phyloP scores from a whole-genome alignment of 1,140 invertebrate species.

The Dendrolimus kikuchii region DNA sequence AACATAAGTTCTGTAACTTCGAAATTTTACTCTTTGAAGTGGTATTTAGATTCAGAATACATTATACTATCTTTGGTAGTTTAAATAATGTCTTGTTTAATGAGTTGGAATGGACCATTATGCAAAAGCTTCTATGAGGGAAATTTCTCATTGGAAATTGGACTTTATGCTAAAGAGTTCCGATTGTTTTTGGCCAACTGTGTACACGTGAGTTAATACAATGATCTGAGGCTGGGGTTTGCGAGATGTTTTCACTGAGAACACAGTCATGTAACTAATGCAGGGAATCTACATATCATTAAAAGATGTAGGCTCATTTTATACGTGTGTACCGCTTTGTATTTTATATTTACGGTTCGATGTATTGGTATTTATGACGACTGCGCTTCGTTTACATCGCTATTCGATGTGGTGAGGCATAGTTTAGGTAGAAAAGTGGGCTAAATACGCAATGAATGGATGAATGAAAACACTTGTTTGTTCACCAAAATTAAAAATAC shows the following conservation, averaged over 20 bases:
- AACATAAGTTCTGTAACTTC: constrained; percentile 11
- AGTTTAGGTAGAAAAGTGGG: constrained; percentile 2
- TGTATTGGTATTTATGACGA: constrained; percentile 60
- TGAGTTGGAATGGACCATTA: constrained; percentile 47
- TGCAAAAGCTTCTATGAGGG: constrained; percentile 21
- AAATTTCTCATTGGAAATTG: constrained; percentile 6
- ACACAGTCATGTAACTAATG: constrained; percentile 71
- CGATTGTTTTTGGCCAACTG: constrained; percentile 19
- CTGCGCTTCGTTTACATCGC: constrained; percentile 38
- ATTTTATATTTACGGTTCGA: constrained; percentile 62
- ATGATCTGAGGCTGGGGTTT: constrained; percentile 23
- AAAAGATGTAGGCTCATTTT: constrained; percentile 66
- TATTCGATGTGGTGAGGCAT: constrained; percentile 36
- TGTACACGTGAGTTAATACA: constrained; percentile 14
- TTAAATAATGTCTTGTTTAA: constrained; percentile 72
- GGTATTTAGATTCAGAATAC: constrained; percentile 28
- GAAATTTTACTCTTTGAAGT: constrained; percentile 1
- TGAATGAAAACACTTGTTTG: no score
- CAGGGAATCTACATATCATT: constrained; percentile 71
- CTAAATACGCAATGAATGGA: no score
- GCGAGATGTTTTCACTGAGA: constrained; percentile 66
- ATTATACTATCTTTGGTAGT: constrained; percentile 20
- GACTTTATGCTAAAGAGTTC: constrained; percentile 13
- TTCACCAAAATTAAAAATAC: no score
- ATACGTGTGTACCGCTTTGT: constrained; percentile 69